A percentile compares a stretch with the other conserved stretches of the same genome.
Evolutionary conservation across 2,888 invertebrate genomes (phyloP).

Genomic region (Blomia tropicalis): DNA sequence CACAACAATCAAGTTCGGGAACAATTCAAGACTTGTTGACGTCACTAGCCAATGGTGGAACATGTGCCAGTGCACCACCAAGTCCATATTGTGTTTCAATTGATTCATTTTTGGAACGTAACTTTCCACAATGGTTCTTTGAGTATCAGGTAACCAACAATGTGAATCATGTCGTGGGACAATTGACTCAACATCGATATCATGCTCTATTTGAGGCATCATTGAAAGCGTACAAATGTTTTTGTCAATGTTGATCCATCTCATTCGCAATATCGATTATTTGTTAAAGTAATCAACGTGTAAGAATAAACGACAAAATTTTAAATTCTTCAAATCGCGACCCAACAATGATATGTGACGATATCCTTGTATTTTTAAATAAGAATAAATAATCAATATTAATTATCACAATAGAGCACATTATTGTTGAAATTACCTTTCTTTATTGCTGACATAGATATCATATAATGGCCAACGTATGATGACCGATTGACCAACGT

Average conservation of each 20-base stretch:
- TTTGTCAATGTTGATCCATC: not conserved
- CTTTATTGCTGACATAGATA: not conserved
- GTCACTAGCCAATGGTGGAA: not conserved
- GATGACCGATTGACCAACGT: constrained; percentile 33
- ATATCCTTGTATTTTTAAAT: not conserved
- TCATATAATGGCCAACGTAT: not conserved
- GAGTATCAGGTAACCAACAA: constrained; percentile 8
- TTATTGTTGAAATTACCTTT: constrained; percentile 8
- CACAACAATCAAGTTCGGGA: not conserved
- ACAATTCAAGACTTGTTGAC: not conserved
- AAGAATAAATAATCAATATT: not conserved
- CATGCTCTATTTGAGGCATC: not conserved
- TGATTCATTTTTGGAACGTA: not conserved
- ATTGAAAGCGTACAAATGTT: constrained; percentile 5
- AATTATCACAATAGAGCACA: too few relatives aligned
- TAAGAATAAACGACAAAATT: not conserved
- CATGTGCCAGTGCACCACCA: not conserved
- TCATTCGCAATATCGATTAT: not conserved
- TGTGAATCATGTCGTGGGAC: constrained; percentile 6
- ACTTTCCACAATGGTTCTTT: constrained; percentile 3
- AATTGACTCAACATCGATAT: not conserved
- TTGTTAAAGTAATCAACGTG: constrained; percentile 6
- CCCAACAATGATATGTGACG: not conserved
- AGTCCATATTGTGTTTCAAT: not conserved
- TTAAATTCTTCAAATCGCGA: not conserved